Base-by-base conservation (phyloP, 2,113 vertebrate species). In the Galbula dea region DNA sequence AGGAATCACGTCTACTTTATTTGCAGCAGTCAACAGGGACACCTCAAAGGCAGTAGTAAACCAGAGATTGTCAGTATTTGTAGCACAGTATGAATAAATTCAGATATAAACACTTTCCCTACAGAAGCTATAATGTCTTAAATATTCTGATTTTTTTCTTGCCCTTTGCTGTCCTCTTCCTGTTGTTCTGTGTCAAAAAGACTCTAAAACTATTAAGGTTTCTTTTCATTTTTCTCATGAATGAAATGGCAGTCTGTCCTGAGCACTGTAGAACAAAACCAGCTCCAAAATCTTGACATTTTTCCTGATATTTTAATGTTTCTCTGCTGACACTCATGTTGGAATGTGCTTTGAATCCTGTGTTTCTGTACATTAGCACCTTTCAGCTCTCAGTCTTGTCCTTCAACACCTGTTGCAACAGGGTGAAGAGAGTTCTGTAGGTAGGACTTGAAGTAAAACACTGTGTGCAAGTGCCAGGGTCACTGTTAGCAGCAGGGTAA, bases 321-420 rank as follows among this genome's bases (percentile, higher is more conserved):
- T 49, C 41, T 89, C 0, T 0, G 10, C 29, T 51, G 52, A 39
- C 45, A 12, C 7, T 72, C 27, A 18, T 62, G 23, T 6, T 52
- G 36, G 10, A n/a, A 41, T 1, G 0, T 75, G 62, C 19, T 68
- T 84, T 61, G 59, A 89, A 48, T 67, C 7, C n/a, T 72, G 5
- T 2, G 0, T 39, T 86, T 6, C 36, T 65, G 23, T 54, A 41
- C n/a, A 15, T 12, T 5, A 29, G 22, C 29, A 8, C 3, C 1
- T 52, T 46, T 58, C 67, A 74, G 29, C 36, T 69, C 15, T 59
- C 30, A 4, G 0, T 26, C 12, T 15, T 48, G 27, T 34, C 67
- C 48, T 67, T 65, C 66, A 37, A 4, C 30, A 27, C 12, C 11
- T 10, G 9, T 43, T 82, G 43, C 26, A 63, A 14, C 6, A 74